These are phyloP conservation scores for Lepilemur ruficaudatus DNA, from an alignment of 2,797 vertebrate genomes.

Conservation along the genomic window DNA sequence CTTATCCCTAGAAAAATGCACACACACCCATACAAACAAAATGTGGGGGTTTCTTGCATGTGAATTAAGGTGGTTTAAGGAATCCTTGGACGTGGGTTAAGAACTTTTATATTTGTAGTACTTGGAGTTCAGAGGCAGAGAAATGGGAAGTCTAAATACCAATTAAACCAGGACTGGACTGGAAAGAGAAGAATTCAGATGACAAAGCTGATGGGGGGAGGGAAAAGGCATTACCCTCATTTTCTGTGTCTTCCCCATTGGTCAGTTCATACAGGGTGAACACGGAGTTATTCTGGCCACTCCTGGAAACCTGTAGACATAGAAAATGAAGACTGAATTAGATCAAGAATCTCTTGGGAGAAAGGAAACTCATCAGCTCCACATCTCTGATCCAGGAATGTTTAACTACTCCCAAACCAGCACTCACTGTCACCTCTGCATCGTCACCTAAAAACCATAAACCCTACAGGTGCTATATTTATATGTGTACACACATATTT, in stretches of 20 bases:
- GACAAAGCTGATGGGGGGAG: not conserved
- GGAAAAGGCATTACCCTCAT: slow-evolving; percentile 89
- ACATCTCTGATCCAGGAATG: slow-evolving; percentile 30
- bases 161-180: not conserved
- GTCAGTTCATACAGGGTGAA: slow-evolving; percentile 95
- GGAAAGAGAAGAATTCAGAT: not conserved
- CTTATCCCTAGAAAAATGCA: not conserved
- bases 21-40: not conserved
- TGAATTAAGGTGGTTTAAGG: not conserved
- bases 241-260: slow-evolving; percentile 94
- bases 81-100: not conserved
- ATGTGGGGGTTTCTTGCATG: not conserved
- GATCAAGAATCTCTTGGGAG: not conserved
- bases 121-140: slow-evolving; percentile 1
- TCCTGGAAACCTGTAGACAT: slow-evolving; percentile 91
- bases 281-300: slow-evolving; percentile 95
- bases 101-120: not conserved
- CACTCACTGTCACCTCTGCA: not conserved
- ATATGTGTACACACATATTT: slow-evolving; percentile 50
- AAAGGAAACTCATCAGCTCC: not conserved
- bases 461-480: slow-evolving; percentile 71
- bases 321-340: slow-evolving; percentile 9
- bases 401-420: slow-evolving; percentile 8
- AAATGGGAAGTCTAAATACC: slow-evolving; percentile 7
- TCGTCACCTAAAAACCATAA: slow-evolving; percentile 45